Evolutionary conservation across 2,888 invertebrate genomes (phyloP).

Genomic region (Reticulitermes lucifugus): DNA sequence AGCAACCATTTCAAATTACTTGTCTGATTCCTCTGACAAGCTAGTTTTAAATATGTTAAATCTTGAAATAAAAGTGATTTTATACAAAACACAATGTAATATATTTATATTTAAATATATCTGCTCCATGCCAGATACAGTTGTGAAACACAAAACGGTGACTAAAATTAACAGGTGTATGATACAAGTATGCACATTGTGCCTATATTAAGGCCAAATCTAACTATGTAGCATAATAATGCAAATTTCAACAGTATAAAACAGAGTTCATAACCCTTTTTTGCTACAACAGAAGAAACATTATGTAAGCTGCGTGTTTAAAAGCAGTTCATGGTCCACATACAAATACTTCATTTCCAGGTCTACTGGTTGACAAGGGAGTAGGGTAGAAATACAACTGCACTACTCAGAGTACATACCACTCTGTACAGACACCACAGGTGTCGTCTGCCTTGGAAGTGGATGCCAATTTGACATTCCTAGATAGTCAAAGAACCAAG

Average conservation of each 20-base stretch:
- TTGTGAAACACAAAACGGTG: too few species aligned
- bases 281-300: not conserved
- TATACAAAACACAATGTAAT: too few species aligned
- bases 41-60: too few species aligned
- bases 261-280: not conserved
- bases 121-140: too few species aligned
- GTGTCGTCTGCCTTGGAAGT: constrained; percentile 70
- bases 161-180: too few species aligned
- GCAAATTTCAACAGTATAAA: not conserved
- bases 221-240: too few species aligned
- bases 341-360: not conserved
- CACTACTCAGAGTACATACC: constrained; percentile 63
- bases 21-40: too few species aligned
- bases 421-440: constrained; percentile 68
- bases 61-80: too few species aligned
- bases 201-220: too few species aligned
- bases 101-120: too few species aligned
- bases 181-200: too few species aligned
- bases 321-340: not conserved
- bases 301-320: not conserved
- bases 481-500: constrained; percentile 59
- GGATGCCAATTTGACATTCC: constrained; percentile 72
- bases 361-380: not conserved
- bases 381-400: not conserved
- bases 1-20: too few species aligned